Percentiles rank a stretch among this genome's conserved stretches.
Evolutionary conservation across 2,888 invertebrate species (phyloP).

Genomic region (Allacma fusca): DNA sequence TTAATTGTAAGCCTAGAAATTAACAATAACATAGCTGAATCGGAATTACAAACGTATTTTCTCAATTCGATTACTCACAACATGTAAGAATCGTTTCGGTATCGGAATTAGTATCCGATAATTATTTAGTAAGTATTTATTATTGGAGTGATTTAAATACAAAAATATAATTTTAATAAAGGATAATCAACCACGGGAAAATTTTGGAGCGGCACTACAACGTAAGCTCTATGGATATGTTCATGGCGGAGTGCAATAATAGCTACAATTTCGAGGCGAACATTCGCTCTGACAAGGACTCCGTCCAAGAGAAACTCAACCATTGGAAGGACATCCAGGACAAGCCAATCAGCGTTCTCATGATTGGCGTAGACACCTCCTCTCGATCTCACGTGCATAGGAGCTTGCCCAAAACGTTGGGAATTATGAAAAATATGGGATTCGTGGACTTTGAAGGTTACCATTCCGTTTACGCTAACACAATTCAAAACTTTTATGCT

Average conservation of each 20-base stretch:
- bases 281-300: neutral
- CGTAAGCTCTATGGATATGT: neutral
- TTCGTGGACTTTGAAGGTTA: neutral
- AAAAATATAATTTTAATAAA: too few relatives aligned
- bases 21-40: too few relatives aligned
- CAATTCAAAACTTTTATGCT: neutral
- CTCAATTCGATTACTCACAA: too few relatives aligned
- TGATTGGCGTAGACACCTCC: constrained; percentile 5
- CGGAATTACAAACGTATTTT: too few relatives aligned
- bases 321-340: neutral
- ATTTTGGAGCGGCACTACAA: neutral
- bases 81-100: too few relatives aligned
- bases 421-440: neutral
- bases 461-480: neutral
- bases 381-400: neutral
- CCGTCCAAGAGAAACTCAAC: neutral
- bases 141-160: too few relatives aligned
- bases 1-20: too few relatives aligned
- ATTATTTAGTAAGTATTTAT: too few relatives aligned
- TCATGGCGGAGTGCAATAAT: constrained; percentile 6
- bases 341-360: neutral
- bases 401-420: constrained; percentile 7
- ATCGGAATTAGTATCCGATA: too few relatives aligned
- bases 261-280: neutral
- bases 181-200: neutral